phyloP scores from a whole-genome alignment of 2,888 invertebrate genomes.

The Pterobdella sp. region DNA sequence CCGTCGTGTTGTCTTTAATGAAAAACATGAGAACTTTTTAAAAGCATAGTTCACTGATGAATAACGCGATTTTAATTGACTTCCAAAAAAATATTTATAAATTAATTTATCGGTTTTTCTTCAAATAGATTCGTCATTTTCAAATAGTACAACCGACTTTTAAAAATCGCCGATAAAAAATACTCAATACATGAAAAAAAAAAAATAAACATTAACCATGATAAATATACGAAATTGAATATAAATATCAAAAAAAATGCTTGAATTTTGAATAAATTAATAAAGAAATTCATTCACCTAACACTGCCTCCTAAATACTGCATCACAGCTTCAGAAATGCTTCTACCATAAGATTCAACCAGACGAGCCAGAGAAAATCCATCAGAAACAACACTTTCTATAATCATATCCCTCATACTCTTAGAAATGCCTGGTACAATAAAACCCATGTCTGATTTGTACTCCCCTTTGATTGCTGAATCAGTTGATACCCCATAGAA shows the following conservation, averaged over 20 bases:
- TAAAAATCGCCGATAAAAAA: not conserved
- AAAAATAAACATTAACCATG: not conserved
- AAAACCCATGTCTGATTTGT: slow-evolving; percentile 63
- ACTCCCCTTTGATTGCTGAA: slow-evolving; percentile 52
- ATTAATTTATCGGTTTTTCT: too few species aligned
- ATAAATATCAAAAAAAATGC: not conserved
- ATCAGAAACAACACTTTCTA: slow-evolving; percentile 62
- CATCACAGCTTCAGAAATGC: slow-evolving; percentile 73
- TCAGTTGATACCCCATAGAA: not conserved
- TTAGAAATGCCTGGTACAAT: slow-evolving; percentile 68
- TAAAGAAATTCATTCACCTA: slow-evolving; percentile 46
- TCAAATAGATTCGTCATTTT: too few species aligned
- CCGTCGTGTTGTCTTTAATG: too few species aligned
- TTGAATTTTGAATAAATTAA: not conserved
- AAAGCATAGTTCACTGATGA: too few species aligned
- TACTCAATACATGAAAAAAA: not conserved
- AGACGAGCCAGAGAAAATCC: slow-evolving; percentile 64
- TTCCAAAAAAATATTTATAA: too few species aligned
- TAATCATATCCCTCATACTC: slow-evolving; percentile 62
- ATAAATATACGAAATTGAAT: too few species aligned
- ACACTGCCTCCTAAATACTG: slow-evolving; percentile 75
- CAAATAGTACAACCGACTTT: too few species aligned
- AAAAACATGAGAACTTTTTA: too few species aligned
- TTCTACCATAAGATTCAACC: slow-evolving; percentile 71
- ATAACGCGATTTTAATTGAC: too few species aligned